These are phyloP conservation scores for Paraescarpia echinospica DNA, from an alignment of 1,140 invertebrate genomes.

Conservation along the genomic window DNA sequence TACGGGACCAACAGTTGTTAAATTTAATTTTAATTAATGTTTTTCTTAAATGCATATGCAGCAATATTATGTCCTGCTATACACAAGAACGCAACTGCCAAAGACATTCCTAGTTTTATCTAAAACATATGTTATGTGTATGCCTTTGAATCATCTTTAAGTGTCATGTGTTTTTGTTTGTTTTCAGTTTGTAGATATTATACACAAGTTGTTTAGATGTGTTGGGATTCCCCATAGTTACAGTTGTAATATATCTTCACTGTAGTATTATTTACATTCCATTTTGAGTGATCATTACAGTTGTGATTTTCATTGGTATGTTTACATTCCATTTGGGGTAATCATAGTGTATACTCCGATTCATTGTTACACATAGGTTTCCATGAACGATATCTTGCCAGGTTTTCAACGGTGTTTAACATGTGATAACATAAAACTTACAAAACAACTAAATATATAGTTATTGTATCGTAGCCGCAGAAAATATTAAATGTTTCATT, in stretches of 20 bases:
- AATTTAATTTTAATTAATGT: not conserved
- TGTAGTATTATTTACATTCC: conserved; percentile 1
- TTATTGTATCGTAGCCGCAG: not conserved
- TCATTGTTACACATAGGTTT: not conserved
- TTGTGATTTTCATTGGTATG: not conserved
- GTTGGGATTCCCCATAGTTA: not conserved
- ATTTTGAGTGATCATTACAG: not conserved
- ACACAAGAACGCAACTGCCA: not conserved
- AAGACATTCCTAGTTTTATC: not conserved
- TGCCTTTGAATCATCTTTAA: not conserved
- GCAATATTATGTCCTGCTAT: not conserved
- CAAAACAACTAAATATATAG: not conserved
- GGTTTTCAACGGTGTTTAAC: not conserved
- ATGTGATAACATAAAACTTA: not conserved
- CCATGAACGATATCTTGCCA: not conserved
- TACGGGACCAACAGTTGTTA: not conserved
- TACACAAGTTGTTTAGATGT: not conserved
- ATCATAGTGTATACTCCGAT: not conserved
- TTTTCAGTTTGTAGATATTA: not conserved
- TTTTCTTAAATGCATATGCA: no score
- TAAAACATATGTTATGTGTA: not conserved
- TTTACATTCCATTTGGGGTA: not conserved
- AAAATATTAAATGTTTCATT: not conserved
- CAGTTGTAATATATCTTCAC: no score
- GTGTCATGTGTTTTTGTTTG: not conserved